Conservation (phyloP, 2,888 invertebrate species). For the Caenorhabditis auriculariae region DNA sequence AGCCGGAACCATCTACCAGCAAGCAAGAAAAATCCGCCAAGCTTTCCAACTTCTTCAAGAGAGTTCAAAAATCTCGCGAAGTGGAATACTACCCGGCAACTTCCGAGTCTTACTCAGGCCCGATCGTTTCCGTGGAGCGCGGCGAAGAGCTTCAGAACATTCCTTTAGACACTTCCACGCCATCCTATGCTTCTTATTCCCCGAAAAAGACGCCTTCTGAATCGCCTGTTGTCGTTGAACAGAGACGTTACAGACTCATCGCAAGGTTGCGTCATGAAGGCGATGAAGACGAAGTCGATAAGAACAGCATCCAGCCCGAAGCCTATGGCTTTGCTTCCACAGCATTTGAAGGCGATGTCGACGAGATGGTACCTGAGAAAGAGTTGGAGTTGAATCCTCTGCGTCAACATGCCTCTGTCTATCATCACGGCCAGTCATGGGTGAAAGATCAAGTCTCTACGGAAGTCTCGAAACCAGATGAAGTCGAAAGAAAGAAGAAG, state of each 20-base stretch:
- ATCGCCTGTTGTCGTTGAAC: constrained; percentile 1
- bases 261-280: background rate
- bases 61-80: too few species aligned
- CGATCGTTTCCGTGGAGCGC: background rate
- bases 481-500: constrained; percentile 14
- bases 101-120: too few species aligned
- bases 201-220: too few species aligned
- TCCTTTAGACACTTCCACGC: too few species aligned
- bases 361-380: constrained; percentile 2
- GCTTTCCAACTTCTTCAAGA: too few species aligned
- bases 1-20: background rate
- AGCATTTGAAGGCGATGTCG: constrained; percentile 15
- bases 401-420: constrained; percentile 15
- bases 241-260: background rate
- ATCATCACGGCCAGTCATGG: constrained; percentile 22
- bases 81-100: too few species aligned
- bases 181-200: too few species aligned
- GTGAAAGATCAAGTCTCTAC: constrained; percentile 8
- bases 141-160: background rate
- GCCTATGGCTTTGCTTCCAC: constrained; percentile 6
- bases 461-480: constrained; percentile 11
- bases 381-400: constrained; percentile 15
- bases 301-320: constrained; percentile 5
- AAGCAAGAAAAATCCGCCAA: background rate
- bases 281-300: constrained; percentile 8